Evolutionary conservation across 2,888 invertebrate genomes (phyloP).

Genomic region (Mechanitis mazaeus): DNA sequence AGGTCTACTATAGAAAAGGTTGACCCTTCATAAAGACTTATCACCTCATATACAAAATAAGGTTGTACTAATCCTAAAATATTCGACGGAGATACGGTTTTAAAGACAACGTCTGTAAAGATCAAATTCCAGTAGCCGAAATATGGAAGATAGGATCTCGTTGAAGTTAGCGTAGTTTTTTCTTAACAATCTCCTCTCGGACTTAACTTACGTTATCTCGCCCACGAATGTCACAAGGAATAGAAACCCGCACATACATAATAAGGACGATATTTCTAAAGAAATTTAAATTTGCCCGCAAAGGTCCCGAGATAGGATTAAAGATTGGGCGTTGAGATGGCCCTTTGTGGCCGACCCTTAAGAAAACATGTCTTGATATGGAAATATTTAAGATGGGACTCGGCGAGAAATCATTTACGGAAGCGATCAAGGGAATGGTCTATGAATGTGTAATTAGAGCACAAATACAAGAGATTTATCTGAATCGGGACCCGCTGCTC

Average conservation of each 20-base stretch:
- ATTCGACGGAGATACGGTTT: constrained; percentile 43
- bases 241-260: constrained; percentile 76
- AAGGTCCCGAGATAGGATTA: constrained; percentile 77
- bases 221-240: constrained; percentile 72
- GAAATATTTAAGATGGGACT: constrained; percentile 71
- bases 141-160: constrained; percentile 60
- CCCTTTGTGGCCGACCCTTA: constrained; percentile 76
- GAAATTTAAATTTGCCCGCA: constrained; percentile 77
- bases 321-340: constrained; percentile 75
- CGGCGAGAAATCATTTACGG: constrained; percentile 72
- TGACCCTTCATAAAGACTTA: constrained; percentile 78
- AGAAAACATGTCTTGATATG: constrained; percentile 78
- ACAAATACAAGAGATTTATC: constrained; percentile 46
- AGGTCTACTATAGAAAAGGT: constrained; percentile 74
- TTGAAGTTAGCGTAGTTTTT: constrained; percentile 74
- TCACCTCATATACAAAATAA: constrained; percentile 77
- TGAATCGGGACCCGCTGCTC: constrained; percentile 33
- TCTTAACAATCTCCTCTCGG: constrained; percentile 76
- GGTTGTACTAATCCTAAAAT: constrained; percentile 66
- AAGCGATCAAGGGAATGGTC: constrained; percentile 64
- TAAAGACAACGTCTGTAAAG: constrained; percentile 45
- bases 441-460: constrained; percentile 65
- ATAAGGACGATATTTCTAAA: constrained; percentile 77
- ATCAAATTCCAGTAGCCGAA: constrained; percentile 48
- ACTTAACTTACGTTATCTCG: constrained; percentile 77